A percentile compares a stretch with the other conserved stretches of the same genome.
Evolutionary conservation across 2,113 vertebrate genomes (phyloP).

Genomic region (Plecturocebus donacophilus): DNA sequence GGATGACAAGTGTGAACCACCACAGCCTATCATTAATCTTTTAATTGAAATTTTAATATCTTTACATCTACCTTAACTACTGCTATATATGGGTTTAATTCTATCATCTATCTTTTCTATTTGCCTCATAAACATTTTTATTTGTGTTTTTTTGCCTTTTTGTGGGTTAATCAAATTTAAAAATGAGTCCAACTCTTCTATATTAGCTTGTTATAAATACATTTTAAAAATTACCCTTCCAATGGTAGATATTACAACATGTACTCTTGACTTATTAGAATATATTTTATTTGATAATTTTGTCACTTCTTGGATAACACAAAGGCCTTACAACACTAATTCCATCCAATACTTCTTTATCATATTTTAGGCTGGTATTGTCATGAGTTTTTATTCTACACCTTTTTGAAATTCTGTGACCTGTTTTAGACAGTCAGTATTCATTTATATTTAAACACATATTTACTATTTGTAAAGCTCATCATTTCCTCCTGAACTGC

Average conservation of each 20-base stretch:
- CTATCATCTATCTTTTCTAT: not conserved
- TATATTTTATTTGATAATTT: not conserved
- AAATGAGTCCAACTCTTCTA: not conserved
- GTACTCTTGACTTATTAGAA: not conserved
- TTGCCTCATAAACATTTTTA: not conserved
- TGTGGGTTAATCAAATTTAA: not conserved
- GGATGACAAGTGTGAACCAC: too few species aligned
- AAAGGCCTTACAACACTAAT: not conserved
- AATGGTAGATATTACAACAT: not conserved
- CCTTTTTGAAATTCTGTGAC: not conserved
- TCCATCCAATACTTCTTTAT: not conserved
- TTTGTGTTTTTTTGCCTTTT: not conserved
- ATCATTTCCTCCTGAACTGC: not conserved
- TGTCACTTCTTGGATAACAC: not conserved
- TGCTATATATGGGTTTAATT: not conserved
- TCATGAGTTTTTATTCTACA: not conserved
- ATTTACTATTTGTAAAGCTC: not conserved
- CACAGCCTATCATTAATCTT: not conserved
- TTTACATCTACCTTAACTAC: not conserved
- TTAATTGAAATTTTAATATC: not conserved
- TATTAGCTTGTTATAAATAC: not conserved
- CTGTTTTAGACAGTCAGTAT: not conserved
- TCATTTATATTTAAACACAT: not conserved
- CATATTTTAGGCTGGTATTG: not conserved
- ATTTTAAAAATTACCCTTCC: not conserved